These are phyloP conservation scores for Spodoptera frugiperda DNA, from an alignment of 1,140 invertebrate species.

Conservation along the genomic window DNA sequence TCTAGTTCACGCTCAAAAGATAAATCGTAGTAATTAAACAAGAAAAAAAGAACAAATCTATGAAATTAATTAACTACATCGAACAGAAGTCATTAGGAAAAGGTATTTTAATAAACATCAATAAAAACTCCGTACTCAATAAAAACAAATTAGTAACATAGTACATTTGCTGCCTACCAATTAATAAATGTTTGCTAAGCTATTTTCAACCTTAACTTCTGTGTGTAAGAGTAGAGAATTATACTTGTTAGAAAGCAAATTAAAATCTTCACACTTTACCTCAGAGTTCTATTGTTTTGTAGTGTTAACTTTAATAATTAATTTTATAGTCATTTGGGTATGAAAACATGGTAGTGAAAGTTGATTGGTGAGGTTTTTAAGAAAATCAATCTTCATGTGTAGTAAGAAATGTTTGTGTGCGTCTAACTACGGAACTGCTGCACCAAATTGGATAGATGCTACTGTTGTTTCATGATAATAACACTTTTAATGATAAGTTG, in stretches of 20 bases:
- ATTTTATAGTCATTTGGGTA: conserved; percentile 13
- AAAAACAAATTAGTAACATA: conserved; percentile 27
- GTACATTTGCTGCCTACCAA: conserved; percentile 16
- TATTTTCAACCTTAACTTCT: neutral
- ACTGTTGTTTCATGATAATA: no score
- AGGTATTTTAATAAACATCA: conserved; percentile 22
- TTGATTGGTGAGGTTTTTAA: neutral
- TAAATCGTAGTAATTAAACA: neutral
- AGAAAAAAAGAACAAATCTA: neutral
- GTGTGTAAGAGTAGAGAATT: neutral
- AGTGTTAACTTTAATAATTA: conserved; percentile 28
- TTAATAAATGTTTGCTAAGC: conserved; percentile 4
- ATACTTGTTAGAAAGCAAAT: neutral
- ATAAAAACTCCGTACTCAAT: conserved; percentile 28
- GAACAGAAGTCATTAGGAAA: conserved; percentile 7
- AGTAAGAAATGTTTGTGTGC: no score
- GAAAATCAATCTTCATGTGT: no score
- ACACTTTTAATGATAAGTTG: no score
- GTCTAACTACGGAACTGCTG: no score
- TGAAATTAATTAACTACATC: conserved; percentile 26
- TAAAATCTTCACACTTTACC: conserved; percentile 17
- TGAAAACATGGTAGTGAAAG: conserved; percentile 6
- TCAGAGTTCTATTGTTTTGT: conserved; percentile 17
- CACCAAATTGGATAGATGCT: no score
- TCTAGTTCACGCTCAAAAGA: no score